Conservation (phyloP, 2,113 vertebrate species). For the Cricetomys ansorgei region DNA sequence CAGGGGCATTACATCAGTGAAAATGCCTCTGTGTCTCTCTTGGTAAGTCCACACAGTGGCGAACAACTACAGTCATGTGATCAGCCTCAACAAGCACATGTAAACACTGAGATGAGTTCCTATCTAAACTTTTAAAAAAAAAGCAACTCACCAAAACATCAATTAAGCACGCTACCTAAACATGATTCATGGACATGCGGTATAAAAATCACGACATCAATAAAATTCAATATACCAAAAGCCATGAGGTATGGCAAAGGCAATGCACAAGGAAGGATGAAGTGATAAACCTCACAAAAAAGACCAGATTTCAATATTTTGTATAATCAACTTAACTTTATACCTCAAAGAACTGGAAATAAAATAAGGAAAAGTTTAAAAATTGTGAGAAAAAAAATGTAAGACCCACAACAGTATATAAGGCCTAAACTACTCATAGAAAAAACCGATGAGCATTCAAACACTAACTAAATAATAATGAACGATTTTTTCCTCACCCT, state of each 20-base stretch:
- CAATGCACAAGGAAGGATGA: not conserved
- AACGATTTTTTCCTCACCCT: not conserved
- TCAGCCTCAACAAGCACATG: not conserved
- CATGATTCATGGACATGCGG: not conserved
- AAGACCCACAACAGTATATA: not conserved
- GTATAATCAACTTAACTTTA: not conserved
- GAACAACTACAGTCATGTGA: too few species aligned
- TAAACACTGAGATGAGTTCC: too few species aligned
- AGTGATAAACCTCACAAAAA: not conserved
- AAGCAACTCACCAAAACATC: not conserved
- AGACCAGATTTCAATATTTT: not conserved
- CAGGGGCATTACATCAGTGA: too few species aligned
- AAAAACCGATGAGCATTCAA: constrained; percentile 12
- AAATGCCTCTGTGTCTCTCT: too few species aligned
- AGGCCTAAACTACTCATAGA: not conserved
- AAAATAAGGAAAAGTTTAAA: not conserved
- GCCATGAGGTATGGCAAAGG: not conserved
- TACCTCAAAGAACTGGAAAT: not conserved
- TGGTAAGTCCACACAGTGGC: too few species aligned
- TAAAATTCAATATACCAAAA: not conserved
- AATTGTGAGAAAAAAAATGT: not conserved
- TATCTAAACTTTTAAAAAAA: not conserved
- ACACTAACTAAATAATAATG: not conserved
- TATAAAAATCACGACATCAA: not conserved
- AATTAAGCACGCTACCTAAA: too few species aligned